These are phyloP conservation scores for Sebastes kiyomatsui DNA, from an alignment of 2,797 vertebrate species.

Conservation along the genomic window DNA sequence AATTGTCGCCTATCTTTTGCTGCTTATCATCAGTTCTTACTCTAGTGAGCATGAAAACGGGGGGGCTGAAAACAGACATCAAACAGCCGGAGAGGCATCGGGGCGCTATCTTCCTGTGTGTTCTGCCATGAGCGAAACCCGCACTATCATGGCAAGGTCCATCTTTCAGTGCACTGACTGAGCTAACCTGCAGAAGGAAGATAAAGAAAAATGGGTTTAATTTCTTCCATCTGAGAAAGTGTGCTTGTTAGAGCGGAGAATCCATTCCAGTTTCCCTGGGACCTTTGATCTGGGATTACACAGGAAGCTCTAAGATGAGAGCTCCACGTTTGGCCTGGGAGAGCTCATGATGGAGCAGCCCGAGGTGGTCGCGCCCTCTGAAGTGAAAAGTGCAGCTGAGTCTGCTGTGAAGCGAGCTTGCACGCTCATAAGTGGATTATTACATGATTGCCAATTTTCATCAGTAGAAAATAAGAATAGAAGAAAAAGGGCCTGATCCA, in stretches of 20 bases:
- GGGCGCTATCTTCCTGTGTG: slow-evolving; percentile 53
- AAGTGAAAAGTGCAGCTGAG: slow-evolving; percentile 70
- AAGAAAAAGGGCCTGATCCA: slow-evolving; percentile 12
- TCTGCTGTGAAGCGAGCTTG: slow-evolving; percentile 54
- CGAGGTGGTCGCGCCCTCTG: slow-evolving; percentile 71
- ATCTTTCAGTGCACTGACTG: slow-evolving; percentile 63
- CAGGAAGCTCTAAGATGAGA: slow-evolving; percentile 70
- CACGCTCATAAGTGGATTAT: slow-evolving; percentile 73
- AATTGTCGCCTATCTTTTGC: slow-evolving; percentile 26
- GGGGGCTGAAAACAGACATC: slow-evolving; percentile 71
- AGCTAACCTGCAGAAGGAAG: slow-evolving; percentile 77
- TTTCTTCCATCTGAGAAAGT: slow-evolving; percentile 76
- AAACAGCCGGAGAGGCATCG: slow-evolving; percentile 43
- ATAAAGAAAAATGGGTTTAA: slow-evolving; percentile 80
- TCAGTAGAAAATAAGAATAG: slow-evolving; percentile 49
- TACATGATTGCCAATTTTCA: slow-evolving; percentile 73
- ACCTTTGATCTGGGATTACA: slow-evolving; percentile 85
- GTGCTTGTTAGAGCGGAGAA: slow-evolving; percentile 80
- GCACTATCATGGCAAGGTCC: slow-evolving; percentile 64
- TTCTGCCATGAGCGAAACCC: slow-evolving; percentile 55
- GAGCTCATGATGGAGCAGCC: slow-evolving; percentile 70
- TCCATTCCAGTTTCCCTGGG: slow-evolving; percentile 73
- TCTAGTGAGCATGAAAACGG: slow-evolving; percentile 46
- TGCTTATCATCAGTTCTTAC: slow-evolving; percentile 58
- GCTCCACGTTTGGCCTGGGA: slow-evolving; percentile 66